phyloP scores from a whole-genome alignment of 2,797 vertebrate genomes.

The Manis pentadactyla region DNA sequence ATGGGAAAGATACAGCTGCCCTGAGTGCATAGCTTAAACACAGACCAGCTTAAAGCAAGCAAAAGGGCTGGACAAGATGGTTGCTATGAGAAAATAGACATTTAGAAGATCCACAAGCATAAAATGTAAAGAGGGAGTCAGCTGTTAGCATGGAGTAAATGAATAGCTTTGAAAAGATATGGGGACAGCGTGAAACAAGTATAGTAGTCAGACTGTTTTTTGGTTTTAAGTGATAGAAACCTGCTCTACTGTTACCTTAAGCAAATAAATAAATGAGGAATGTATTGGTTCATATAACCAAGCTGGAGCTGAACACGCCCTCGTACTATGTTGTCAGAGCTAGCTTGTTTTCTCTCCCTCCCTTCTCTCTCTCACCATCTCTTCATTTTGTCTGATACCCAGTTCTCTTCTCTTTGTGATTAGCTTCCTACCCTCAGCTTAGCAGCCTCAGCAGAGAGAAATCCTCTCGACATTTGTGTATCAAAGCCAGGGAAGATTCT shows the following conservation, averaged over 20 bases:
- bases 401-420: constrained; percentile 11
- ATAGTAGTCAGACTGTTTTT: not conserved
- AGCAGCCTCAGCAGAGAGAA: not conserved
- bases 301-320: not conserved
- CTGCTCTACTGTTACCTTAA: constrained; percentile 12
- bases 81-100: not conserved
- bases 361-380: not conserved
- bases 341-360: not conserved
- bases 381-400: not conserved
- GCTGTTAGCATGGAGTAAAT: not conserved
- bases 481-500: not conserved
- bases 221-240: constrained; percentile 6
- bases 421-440: not conserved
- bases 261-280: constrained; percentile 44
- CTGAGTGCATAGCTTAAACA: not conserved
- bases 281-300: not conserved
- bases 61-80: not conserved
- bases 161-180: not conserved
- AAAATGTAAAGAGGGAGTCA: not conserved
- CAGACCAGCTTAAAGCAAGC: not conserved
- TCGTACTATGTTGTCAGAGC: not conserved
- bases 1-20: not conserved
- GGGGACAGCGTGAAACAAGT: not conserved
- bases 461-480: not conserved
- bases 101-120: not conserved